Conservation (phyloP, 1,140 invertebrate species). For the Pteromalus puparum region DNA sequence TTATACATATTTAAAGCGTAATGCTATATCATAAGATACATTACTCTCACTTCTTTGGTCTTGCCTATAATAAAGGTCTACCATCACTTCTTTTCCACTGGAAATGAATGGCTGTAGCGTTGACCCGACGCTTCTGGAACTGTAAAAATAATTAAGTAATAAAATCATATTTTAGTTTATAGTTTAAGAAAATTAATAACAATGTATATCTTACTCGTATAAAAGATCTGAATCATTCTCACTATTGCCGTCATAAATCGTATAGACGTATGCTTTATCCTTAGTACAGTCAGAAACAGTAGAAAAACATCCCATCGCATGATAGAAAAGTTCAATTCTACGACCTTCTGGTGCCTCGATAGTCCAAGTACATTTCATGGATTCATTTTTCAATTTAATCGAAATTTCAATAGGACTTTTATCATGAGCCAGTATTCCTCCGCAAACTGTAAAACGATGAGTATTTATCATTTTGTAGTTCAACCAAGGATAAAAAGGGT, state of each 20-base stretch:
- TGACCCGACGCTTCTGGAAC: not conserved
- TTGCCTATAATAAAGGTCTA: not conserved
- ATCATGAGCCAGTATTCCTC: not conserved
- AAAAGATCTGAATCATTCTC: not conserved
- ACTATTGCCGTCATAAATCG: not conserved
- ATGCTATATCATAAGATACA: not conserved
- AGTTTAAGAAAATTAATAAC: not conserved
- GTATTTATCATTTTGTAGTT: too few relatives aligned
- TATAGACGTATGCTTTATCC: not conserved
- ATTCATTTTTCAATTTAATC: slow-evolving; percentile 1
- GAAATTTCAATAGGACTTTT: not conserved
- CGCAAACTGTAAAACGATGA: not conserved
- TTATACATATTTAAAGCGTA: not conserved
- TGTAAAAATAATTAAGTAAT: not conserved
- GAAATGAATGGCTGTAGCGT: not conserved
- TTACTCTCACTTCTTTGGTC: not conserved
- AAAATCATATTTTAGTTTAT: not conserved
- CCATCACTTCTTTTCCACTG: not conserved
- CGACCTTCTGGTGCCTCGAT: not conserved
- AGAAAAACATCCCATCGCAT: not conserved
- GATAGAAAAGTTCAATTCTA: not conserved
- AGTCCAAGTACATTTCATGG: not conserved
- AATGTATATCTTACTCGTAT: not conserved
- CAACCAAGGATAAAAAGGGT: not conserved
- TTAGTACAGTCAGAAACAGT: not conserved